Evolutionary conservation across 1,140 invertebrate species (phyloP), one percentile per base, ranked within the genome.

Genomic region (Camponotus floridanus): DNA sequence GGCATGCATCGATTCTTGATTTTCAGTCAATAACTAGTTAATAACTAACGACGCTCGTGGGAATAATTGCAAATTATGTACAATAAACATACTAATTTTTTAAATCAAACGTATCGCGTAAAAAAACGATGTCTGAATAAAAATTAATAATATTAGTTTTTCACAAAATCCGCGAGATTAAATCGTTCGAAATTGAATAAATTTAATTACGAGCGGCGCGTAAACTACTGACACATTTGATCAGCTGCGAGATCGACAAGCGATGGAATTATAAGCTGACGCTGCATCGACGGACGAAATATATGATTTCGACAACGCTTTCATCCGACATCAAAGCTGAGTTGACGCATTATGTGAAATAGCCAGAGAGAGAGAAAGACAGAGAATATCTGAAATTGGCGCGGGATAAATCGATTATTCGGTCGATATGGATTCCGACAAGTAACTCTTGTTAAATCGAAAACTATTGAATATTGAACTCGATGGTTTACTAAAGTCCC

Each of bases 21-120:
- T 80, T 57, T 59, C 31, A 36, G 11, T 80, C 65, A 59, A n/a
- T n/a, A n/a, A n/a, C n/a, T n/a, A n/a, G n/a, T 39, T 67, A 67
- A 2, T 33, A 39, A 8, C 21, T 48, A 45, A 65, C 11, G 11
- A 64, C 11, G 21, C 5, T 31, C 15, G 18, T 67, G n/a, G 21
- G 15, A 36, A 65, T 51, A 51, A 65, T 31, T 7, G n/a, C 26
- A 39, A 76, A 45, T 64, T 42, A 15, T 48, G 5, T 45, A 2
- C 8, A 45, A 26, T 26, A 26, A 26, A 26, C 36, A 21, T 15
- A n/a, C 36, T 11, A 39, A 57, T 26, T 78, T 64, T 78, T 39
- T 26, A 1, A 45, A 80, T 57, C 21, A 42, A 33, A 31, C 0
- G 51, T 18, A 9, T n/a, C 51, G 6, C 18, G 13, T 15, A 15